Evolutionary conservation across 2,888 invertebrate genomes (phyloP), one percentile per base, ranked within the genome.

Genomic region (Andrena haemorrhoa): DNA sequence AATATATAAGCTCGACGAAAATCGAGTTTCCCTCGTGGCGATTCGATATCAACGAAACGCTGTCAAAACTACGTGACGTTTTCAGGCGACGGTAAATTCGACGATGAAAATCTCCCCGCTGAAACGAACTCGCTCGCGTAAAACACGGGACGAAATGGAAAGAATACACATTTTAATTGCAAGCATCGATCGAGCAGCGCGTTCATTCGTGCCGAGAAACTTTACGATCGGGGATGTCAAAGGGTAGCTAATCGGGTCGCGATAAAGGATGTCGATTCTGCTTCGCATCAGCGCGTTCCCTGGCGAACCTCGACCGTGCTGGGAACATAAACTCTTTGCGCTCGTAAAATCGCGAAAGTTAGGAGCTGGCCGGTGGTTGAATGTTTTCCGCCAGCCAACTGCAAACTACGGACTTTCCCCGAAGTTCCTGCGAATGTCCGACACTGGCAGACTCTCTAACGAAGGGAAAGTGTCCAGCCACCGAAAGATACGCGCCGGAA

Each of bases 301-400:
- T 47, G 66, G 29, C 23, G 66, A 75, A n/a, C 64, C 49, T 63
- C 73, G 75, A 77, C 63, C 63, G 16, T 58, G 75, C 61, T 6
- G 49, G 56, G 33, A 65, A 60, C 65, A 47, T 76, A 61, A 69
- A 76, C 75, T 65, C 23, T 41, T 64, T 65, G 20, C 8, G 63
- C 72, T 74, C 76, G 72, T 86, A 86, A 79, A 79, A 84, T 79
- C 79, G 75, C 51, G 75, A 79, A 74, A 86, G 81, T 86, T 83
- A 81, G 66, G 70, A 76, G 77, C 73, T 33, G 64, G 20, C 60
- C 71, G 68, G 70, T 71, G 64, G 51, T 51, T 35, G n/a, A 58
- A 31, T 61, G 35, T 75, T 75, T 76, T 80, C 68, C 72, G 65
- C 53, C 79, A 47, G 23, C 53, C 69, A 26, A 73, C 61, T 68